These are phyloP conservation scores for Coleophora deauratella DNA, from an alignment of 2,888 invertebrate genomes.

Conservation along the genomic window DNA sequence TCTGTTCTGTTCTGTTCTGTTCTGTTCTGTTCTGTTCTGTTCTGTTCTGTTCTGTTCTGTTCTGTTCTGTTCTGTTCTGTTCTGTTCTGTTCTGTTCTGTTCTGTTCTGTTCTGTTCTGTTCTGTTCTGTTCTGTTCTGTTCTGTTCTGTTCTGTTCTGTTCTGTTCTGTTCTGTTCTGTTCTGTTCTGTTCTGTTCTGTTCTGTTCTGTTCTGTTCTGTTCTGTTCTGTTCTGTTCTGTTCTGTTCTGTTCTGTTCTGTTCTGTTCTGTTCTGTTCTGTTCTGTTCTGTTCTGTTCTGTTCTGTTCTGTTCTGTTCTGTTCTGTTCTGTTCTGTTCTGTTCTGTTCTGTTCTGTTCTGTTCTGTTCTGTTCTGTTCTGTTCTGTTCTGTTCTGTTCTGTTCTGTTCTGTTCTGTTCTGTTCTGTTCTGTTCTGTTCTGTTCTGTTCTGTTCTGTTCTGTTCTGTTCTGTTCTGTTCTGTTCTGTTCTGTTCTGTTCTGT, in stretches of 20 bases:
- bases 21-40: slow-evolving; percentile 1
- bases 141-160: slow-evolving; percentile 1
- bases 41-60: slow-evolving; percentile 1
- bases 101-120: slow-evolving; percentile 3
- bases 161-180: slow-evolving; percentile 1
- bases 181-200: slow-evolving; percentile 1
- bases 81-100: slow-evolving; percentile 2
- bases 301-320: slow-evolving; percentile 1
- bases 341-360: slow-evolving; percentile 1
- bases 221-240: slow-evolving; percentile 1
- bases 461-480: slow-evolving; percentile 1
- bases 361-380: slow-evolving; percentile 1
- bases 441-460: slow-evolving; percentile 1
- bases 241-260: slow-evolving; percentile 1
- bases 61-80: slow-evolving; percentile 3
- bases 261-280: slow-evolving; percentile 1
- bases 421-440: slow-evolving; percentile 1
- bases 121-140: slow-evolving; percentile 2
- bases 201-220: slow-evolving; percentile 1
- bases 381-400: slow-evolving; percentile 1
- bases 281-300: slow-evolving; percentile 1
- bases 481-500: slow-evolving; percentile 1
- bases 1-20: background rate
- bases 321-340: slow-evolving; percentile 1
- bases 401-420: slow-evolving; percentile 1